Evolutionary conservation across 2,888 invertebrate genomes (phyloP), one percentile per base, ranked within the genome.

Genomic region (Glaucopsyche alexis): DNA sequence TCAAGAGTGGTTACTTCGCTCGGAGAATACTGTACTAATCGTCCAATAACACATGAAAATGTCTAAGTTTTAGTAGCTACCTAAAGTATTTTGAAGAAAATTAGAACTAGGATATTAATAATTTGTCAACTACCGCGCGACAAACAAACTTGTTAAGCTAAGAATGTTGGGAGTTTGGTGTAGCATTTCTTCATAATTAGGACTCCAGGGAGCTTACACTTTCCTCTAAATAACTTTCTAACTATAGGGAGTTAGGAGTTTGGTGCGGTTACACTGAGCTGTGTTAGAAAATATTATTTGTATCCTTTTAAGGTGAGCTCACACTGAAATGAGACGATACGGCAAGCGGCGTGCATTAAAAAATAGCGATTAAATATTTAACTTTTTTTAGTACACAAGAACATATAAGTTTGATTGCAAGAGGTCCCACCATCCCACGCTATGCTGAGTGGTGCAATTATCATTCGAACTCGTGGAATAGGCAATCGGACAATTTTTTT

Each of bases 111-210:
- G 19, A 55, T 19, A 11, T 29, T 29, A n/a, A n/a, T n/a, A n/a
- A 4, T 29, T 3, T 29, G 29, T 29, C 29, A 1, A 42, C 42
- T 11, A 55, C 19, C 11, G 1, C 8, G 19, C 55, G 19, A 60
- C 55, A 60, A 60, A 29, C 60, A 29, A 60, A 60, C 60, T 60
- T 29, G 60, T 29, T 55, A 55, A n/a, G n/a, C 19, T 5, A 55
- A 55, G 29, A 60, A 60, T 60, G 60, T 60, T 60, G 2, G 29
- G 14, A 38, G 60, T 60, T 60, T 60, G 38, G 60, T 60, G 60
- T 38, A 60, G 60, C 60, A 5, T 60, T 60, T 60, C 60, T 60
- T 60, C 38, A 60, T 38, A 60, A 60, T 60, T 60, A 38, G 60
- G 29, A 13, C 60, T 38, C 60, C 1, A 2, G 60, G 60, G 60